These are phyloP conservation scores for Pelvicachromis taeniatus DNA, from an alignment of 2,113 vertebrate genomes.

Conservation along the genomic window DNA sequence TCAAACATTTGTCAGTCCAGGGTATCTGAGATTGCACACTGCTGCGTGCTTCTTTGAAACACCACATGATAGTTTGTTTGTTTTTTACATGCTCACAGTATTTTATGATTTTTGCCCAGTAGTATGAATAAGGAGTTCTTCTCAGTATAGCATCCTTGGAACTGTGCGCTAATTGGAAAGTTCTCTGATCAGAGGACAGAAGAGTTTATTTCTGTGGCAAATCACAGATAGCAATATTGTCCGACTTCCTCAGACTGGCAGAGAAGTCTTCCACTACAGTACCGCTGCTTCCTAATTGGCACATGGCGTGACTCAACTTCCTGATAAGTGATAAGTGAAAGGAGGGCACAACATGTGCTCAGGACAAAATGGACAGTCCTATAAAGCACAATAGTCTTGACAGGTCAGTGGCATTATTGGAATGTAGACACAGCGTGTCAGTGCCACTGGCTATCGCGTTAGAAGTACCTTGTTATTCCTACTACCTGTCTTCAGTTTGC, in stretches of 20 bases:
- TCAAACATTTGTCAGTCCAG: not conserved
- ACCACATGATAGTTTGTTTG: not conserved
- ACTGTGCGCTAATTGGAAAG: conserved; percentile 13
- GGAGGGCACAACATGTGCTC: conserved; percentile 49
- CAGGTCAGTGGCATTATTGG: conserved; percentile 49
- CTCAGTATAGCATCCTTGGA: conserved; percentile 13
- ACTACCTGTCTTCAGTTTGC: conserved; percentile 42
- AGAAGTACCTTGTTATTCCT: conserved; percentile 49
- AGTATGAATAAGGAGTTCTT: not conserved
- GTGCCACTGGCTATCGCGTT: conserved; percentile 57
- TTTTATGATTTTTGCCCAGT: not conserved
- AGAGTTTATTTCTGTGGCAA: conserved; percentile 7
- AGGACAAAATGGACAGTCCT: conserved; percentile 43
- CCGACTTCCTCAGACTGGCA: conserved; percentile 27
- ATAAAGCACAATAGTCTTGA: conserved; percentile 33
- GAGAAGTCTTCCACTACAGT: conserved; percentile 41
- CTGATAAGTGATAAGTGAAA: conserved; percentile 57
- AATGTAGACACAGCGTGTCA: conserved; percentile 22
- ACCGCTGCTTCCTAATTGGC: conserved; percentile 68
- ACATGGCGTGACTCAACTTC: conserved; percentile 50
- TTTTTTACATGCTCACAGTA: not conserved
- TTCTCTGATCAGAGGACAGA: conserved; percentile 24
- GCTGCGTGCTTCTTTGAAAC: not conserved
- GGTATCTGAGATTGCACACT: not conserved
- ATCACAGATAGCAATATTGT: conserved; percentile 37